Conservation (phyloP, 2,797 vertebrate genomes). For the Sparus aurata region DNA sequence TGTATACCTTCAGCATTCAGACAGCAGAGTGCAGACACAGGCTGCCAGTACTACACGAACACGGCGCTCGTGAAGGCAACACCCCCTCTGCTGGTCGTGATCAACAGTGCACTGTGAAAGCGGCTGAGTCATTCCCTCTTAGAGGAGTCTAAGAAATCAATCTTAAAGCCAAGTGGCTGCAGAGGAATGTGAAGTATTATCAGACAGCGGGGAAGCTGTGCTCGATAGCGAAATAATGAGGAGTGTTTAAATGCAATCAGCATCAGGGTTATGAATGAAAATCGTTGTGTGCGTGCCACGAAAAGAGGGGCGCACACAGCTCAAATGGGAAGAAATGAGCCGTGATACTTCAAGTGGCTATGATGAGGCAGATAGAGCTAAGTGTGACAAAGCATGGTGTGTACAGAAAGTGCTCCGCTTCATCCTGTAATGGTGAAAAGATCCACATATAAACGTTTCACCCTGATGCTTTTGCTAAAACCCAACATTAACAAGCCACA, state of each 20-base stretch:
- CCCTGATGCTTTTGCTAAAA: conserved; percentile 15
- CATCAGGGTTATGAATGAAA: conserved; percentile 39
- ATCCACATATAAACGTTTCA: conserved; percentile 34
- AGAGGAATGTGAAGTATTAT: conserved; percentile 13
- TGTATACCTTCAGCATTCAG: conserved; percentile 57
- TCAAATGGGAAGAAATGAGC: conserved; percentile 13
- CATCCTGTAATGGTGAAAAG: conserved; percentile 19
- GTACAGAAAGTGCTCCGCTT: conserved; percentile 1
- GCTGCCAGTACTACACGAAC: conserved; percentile 15
- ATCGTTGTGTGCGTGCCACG: conserved; percentile 3
- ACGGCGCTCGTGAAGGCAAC: conserved; percentile 20
- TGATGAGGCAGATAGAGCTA: background rate
- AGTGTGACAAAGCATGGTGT: conserved; percentile 8
- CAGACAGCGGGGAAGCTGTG: background rate
- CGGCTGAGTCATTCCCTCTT: conserved; percentile 81
- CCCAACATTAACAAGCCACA: conserved; percentile 45
- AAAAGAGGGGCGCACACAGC: background rate
- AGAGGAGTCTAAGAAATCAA: conserved; percentile 28
- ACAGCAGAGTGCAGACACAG: conserved; percentile 63
- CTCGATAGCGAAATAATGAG: conserved; percentile 30
- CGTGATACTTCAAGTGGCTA: background rate
- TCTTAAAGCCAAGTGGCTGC: conserved; percentile 7
- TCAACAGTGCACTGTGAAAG: conserved; percentile 55
- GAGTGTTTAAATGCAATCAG: conserved; percentile 34
- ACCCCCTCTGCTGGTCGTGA: conserved; percentile 72